Base-by-base conservation (phyloP, 2,888 invertebrate genomes). In the Hipparchia semele region DNA sequence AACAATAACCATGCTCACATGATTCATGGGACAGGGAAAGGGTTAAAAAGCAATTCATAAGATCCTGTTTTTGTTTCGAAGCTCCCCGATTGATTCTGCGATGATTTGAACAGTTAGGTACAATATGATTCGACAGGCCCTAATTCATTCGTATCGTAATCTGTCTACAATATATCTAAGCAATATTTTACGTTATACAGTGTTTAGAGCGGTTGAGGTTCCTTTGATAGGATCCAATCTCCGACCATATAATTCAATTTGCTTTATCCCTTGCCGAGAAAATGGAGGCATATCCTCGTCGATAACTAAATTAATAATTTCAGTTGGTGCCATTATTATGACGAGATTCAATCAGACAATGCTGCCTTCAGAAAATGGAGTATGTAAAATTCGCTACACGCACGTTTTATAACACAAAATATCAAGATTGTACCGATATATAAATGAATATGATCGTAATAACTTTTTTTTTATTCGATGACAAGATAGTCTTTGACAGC, bases 251-350 rank as follows among this genome's bases (percentile, higher is more conserved):
- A 88, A 90, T 89, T 87, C 86, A 88, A 89, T 88, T 88, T 86
- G 73, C 83, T 83, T 87, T 85, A 90, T 86, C 88, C 89, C 82
- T 86, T 84, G 78, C 84, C 80, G 82, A 83, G 86, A 86, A 89
- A 89, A 89, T 86, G 83, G 83, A 82, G 81, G 82, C 84, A 83
- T 86, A 86, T 88, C 86, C 85, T 84, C 83, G 78, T 77, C 80
- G 84, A 88, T 88, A 86, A 87, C 83, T 84, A 83, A 86, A 88
- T 88, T 88, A 86, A 86, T 87, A 87, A 88, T 87, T 87, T 86
- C 80, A 80, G 85, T 85, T 86, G 85, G 84, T 82, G 83, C 79
- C 76, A 84, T 86, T 84, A 88, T 84, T 85, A 82, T 82, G 81
- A 81, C 78, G 79, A 77, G 76, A 79, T 78, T 74, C 73, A 76